Conservation (phyloP, 2,888 invertebrate species). For the Coenonympha arcania region DNA sequence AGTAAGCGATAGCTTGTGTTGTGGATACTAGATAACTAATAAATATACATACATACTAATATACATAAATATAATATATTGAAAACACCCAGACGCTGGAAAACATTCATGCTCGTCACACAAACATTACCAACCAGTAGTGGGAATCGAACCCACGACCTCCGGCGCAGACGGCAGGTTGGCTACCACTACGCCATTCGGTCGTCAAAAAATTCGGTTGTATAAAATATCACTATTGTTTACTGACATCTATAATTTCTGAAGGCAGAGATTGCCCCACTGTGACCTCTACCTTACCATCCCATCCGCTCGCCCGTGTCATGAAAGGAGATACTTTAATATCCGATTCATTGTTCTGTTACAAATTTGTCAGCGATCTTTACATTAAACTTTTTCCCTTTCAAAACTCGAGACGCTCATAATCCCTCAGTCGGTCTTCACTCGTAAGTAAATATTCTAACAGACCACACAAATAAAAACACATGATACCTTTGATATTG, state of each 20-base stretch:
- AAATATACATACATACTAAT: too few relatives aligned
- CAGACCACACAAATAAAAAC: constrained; percentile 65
- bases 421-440: constrained; percentile 56
- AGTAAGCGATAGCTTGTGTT: too few relatives aligned
- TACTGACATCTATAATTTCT: constrained; percentile 17
- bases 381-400: constrained; percentile 70
- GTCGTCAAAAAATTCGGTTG: too few relatives aligned
- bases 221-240: too few relatives aligned
- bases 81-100: too few relatives aligned
- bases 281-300: constrained; percentile 41
- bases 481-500: constrained; percentile 36
- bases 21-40: too few relatives aligned
- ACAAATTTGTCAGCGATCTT: constrained; percentile 75
- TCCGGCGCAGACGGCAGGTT: too few relatives aligned
- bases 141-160: too few relatives aligned
- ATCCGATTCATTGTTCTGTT: constrained; percentile 74
- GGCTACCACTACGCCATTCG: too few relatives aligned
- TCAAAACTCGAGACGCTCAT: constrained; percentile 68
- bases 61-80: too few relatives aligned
- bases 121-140: too few relatives aligned
- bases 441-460: constrained; percentile 61
- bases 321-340: constrained; percentile 72
- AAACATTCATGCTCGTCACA: too few relatives aligned
- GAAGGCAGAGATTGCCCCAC: constrained; percentile 28
- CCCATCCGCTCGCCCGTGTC: constrained; percentile 68